phyloP scores from a whole-genome alignment of 2,888 invertebrate species.

The Aricia artaxerxes region DNA sequence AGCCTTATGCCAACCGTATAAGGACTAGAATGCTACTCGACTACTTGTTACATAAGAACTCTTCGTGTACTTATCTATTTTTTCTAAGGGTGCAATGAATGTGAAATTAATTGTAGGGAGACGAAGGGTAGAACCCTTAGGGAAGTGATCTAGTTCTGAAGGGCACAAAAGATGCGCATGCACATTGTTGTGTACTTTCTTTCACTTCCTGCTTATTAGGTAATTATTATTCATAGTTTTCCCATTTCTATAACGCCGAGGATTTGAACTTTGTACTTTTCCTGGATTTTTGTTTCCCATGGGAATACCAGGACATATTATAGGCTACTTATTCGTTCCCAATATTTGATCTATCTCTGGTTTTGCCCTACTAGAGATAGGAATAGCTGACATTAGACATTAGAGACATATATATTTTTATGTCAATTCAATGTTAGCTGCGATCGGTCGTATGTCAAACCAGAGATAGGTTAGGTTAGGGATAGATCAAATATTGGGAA shows the following conservation, averaged over 20 bases:
- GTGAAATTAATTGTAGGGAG: constrained; percentile 73
- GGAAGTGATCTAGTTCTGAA: constrained; percentile 56
- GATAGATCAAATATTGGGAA: too few relatives aligned
- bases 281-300: constrained; percentile 23
- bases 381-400: too few relatives aligned
- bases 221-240: constrained; percentile 34
- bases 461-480: too few relatives aligned
- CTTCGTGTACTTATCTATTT: constrained; percentile 63
- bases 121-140: constrained; percentile 58
- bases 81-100: constrained; percentile 65
- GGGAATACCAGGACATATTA: neutral
- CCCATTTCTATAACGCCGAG: neutral
- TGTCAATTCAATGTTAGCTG: too few relatives aligned
- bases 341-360: too few relatives aligned
- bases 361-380: too few relatives aligned
- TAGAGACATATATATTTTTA: too few relatives aligned
- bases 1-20: neutral
- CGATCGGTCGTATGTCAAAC: too few relatives aligned
- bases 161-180: constrained; percentile 35
- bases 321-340: neutral
- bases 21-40: neutral
- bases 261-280: neutral
- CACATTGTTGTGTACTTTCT: constrained; percentile 16
- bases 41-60: neutral
- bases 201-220: constrained; percentile 27